Evolutionary conservation across 2,113 vertebrate genomes (phyloP).

Genomic region (Pheucticus melanocephalus): DNA sequence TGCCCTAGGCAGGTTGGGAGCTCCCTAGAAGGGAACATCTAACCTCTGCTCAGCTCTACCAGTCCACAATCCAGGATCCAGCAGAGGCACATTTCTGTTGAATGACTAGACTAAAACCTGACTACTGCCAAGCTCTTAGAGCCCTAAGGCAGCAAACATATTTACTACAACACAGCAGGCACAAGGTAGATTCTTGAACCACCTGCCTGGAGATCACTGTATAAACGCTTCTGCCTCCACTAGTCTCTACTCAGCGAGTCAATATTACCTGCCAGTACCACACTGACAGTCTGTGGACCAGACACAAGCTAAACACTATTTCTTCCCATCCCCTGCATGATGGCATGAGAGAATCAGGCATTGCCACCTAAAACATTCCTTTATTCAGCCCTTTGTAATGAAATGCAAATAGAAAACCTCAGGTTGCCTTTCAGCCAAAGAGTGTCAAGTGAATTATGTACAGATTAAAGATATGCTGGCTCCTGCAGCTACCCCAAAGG

Average conservation of each 20-base stretch:
- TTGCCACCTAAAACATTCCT: neutral
- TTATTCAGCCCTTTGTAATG: slow-evolving; percentile 6
- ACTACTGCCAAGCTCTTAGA: neutral
- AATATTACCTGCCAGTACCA: neutral
- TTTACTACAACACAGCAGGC: neutral
- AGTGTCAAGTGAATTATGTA: neutral
- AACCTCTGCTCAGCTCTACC: neutral
- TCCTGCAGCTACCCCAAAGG: neutral
- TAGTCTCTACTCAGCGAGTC: neutral
- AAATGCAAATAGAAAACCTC: slow-evolving; percentile 6
- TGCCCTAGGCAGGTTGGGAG: neutral
- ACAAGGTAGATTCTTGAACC: neutral
- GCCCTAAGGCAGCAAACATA: neutral
- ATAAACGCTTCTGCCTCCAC: neutral
- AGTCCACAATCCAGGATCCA: neutral
- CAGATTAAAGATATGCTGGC: neutral
- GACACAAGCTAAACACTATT: neutral
- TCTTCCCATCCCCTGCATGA: neutral
- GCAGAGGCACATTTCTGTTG: neutral
- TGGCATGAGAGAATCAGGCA: neutral
- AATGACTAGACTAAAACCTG: neutral
- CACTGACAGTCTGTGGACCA: neutral
- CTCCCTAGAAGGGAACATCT: neutral
- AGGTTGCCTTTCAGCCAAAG: neutral
- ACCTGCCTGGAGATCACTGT: neutral